Percentiles rank a stretch among this genome's conserved stretches.
phyloP scores from a whole-genome alignment of 92 coral and sea anemone genomes.

The Phymanthus crucifer region DNA sequence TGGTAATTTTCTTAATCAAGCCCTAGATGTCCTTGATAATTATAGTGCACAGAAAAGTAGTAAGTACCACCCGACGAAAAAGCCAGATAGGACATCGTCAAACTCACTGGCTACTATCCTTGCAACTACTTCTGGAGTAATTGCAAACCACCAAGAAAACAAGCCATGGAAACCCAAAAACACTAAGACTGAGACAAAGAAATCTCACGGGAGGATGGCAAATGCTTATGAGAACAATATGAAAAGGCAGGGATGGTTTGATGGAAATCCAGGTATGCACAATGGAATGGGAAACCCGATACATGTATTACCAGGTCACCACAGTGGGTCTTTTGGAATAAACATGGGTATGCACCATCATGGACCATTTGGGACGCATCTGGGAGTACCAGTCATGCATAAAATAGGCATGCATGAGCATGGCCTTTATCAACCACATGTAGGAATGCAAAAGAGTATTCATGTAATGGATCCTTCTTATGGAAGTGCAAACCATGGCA shows the following conservation, averaged over 20 bases:
- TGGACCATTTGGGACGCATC: slow-evolving; percentile 1
- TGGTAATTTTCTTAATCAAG: slow-evolving; percentile 31
- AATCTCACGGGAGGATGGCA: slow-evolving; percentile 19
- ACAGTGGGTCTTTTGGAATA: not conserved
- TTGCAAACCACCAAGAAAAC: not conserved
- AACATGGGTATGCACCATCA: slow-evolving; percentile 1
- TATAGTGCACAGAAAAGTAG: not conserved
- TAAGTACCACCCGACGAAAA: not conserved
- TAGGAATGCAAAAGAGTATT: slow-evolving; percentile 23
- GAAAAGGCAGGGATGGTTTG: slow-evolving; percentile 26
- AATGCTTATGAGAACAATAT: not conserved
- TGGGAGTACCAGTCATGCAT: not conserved
- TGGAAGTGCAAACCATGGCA: slow-evolving; percentile 8
- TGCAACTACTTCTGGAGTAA: slow-evolving; percentile 27
- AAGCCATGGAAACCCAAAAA: not conserved
- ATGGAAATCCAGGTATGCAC: not conserved
- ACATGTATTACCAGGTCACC: not conserved
- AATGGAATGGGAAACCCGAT: not conserved
- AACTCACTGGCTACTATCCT: slow-evolving; percentile 48
- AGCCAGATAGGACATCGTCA: slow-evolving; percentile 23
- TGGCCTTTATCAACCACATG: slow-evolving; percentile 28
- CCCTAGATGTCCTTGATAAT: slow-evolving; percentile 34
- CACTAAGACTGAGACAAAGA: slow-evolving; percentile 6
- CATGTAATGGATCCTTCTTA: slow-evolving; percentile 47
- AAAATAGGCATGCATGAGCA: not conserved